Evolutionary conservation across 2,113 vertebrate species (phyloP), one percentile per base, ranked within the genome.

Genomic region (Saccopteryx leptura): DNA sequence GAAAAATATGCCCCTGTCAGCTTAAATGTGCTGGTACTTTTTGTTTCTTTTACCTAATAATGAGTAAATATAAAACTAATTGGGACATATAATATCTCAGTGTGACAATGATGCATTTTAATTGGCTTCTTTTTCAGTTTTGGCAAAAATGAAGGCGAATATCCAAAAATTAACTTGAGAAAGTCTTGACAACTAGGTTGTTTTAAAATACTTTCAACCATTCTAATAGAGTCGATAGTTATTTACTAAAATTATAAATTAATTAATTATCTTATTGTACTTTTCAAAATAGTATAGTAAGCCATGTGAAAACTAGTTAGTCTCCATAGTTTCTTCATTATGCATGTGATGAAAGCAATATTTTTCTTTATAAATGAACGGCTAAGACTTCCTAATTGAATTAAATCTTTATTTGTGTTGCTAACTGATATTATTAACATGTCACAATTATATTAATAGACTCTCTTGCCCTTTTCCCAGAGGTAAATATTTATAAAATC

Each of bases 1-100:
- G 92, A 96, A 24, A 95, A 97, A 97, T 15, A 54, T 28, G 69
- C 26, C 84, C 63, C 23, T 93, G 56, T 89, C 95, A 58, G 28
- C 58, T 69, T 95, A 72, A 94, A 92, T 90, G 15, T 39, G 52
- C 23, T 92, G 12, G 48, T 88, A 13, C 72, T 72, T 91, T 96
- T 54, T 50, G 24, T 48, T 75, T 52, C 23, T 60, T 85, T 68
- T 39, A 82, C 33, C 1, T 84, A 95, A 39, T 18, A 60, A 33
- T 46, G 54, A 91, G 50, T 84, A 65, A 96, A 84, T 48, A 76
- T 21, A 96, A 79, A 95, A 52, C 8, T 95, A 69, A 92, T 15
- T 83, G 1, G 28, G 69, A 69, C 24, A 74, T 26, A 15, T 23
- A 14, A 17, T 56, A 89, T 56, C 76, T 88, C 75, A 68, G 72